phyloP scores from a whole-genome alignment of 2,888 invertebrate genomes.

The Entomobrya multifasciata region DNA sequence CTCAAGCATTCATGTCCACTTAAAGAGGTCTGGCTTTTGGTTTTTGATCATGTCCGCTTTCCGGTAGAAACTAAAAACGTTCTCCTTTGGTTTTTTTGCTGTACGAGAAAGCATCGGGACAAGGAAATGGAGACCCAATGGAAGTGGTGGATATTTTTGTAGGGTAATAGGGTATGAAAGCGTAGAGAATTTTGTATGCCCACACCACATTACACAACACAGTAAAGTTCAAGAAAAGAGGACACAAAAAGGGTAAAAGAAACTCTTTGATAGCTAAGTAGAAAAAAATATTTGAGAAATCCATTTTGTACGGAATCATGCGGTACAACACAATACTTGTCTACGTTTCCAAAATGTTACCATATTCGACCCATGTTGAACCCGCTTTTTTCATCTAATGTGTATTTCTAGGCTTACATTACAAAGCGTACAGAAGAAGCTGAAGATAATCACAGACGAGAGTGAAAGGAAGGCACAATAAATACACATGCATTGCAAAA shows the following conservation, averaged over 20 bases:
- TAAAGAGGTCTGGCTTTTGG: slow-evolving; percentile 50
- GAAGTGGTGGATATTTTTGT: slow-evolving; percentile 8
- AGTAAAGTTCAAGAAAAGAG: slow-evolving; percentile 39
- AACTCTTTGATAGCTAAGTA: slow-evolving; percentile 56
- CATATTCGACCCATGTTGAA: neutral
- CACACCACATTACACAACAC: neutral
- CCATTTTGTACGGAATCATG: slow-evolving; percentile 49
- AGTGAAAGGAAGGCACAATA: neutral
- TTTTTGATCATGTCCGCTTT: slow-evolving; percentile 46
- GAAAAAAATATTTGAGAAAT: slow-evolving; percentile 44
- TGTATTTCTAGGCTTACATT: neutral
- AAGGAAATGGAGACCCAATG: neutral
- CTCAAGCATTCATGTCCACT: slow-evolving; percentile 53
- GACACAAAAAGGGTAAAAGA: slow-evolving; percentile 27
- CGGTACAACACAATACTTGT: slow-evolving; percentile 34
- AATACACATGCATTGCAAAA: slow-evolving; percentile 33
- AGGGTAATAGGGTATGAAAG: slow-evolving; percentile 7
- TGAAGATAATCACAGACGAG: neutral
- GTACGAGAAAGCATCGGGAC: slow-evolving; percentile 7
- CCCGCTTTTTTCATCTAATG: neutral
- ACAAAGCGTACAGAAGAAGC: neutral
- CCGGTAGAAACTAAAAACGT: neutral
- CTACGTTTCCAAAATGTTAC: neutral
- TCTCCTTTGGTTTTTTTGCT: slow-evolving; percentile 17
- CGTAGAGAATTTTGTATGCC: neutral